Evolutionary conservation across 2,113 vertebrate genomes (phyloP).

Genomic region (Hippopotamus amphibius): DNA sequence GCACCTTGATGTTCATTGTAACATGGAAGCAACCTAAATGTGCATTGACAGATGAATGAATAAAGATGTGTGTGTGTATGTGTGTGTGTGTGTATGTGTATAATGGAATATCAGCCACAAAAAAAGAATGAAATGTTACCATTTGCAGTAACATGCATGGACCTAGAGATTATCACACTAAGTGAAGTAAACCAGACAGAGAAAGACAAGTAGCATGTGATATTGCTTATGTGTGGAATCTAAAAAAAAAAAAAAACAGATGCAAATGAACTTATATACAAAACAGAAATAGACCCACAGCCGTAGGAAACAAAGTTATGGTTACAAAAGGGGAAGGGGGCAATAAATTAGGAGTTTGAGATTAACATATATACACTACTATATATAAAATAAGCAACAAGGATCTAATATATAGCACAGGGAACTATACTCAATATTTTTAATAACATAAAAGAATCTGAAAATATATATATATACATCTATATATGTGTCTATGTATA

Average conservation of each 20-base stretch:
- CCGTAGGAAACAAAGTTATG: not conserved
- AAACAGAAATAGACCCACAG: not conserved
- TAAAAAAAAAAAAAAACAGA: not conserved
- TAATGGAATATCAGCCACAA: not conserved
- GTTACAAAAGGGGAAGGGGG: not conserved
- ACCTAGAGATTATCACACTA: not conserved
- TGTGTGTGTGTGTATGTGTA: not conserved
- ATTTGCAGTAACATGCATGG: not conserved
- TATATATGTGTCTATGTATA: too few relatives aligned
- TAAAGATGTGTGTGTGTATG: not conserved
- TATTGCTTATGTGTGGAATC: not conserved
- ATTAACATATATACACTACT: not conserved
- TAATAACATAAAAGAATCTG: not conserved
- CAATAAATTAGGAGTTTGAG: not conserved
- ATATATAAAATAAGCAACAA: not conserved
- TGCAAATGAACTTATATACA: not conserved
- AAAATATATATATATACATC: not conserved
- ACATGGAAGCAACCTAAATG: not conserved
- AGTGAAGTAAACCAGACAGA: not conserved
- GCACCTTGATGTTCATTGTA: not conserved
- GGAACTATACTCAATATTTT: too few relatives aligned
- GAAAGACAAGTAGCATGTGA: not conserved
- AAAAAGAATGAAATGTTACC: not conserved
- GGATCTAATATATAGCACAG: not conserved
- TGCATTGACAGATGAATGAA: not conserved